These are phyloP conservation scores for Amphiura filiformis DNA, from an alignment of 35 echinoderm and acorn worm genomes.

Conservation along the genomic window DNA sequence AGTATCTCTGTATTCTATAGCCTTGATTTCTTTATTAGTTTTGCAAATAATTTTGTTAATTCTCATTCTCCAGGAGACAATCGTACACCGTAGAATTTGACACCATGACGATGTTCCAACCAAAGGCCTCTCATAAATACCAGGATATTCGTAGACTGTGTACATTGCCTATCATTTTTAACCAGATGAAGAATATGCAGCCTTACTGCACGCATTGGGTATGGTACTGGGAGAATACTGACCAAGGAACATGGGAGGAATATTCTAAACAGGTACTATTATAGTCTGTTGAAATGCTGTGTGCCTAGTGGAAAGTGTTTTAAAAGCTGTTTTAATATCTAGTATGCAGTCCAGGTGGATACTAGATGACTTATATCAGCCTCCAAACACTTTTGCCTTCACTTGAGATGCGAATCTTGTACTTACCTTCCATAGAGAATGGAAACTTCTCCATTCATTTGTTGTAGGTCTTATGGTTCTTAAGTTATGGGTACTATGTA, in stretches of 20 bases:
- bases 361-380: not conserved
- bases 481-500: too few relatives aligned
- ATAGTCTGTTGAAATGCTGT: not conserved
- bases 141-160: slow-evolving; percentile 23
- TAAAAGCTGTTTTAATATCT: not conserved
- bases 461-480: too few relatives aligned
- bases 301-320: not conserved
- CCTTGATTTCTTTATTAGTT: too few relatives aligned
- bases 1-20: too few relatives aligned
- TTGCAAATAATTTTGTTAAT: too few relatives aligned
- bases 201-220: slow-evolving; percentile 24
- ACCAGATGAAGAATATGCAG: not conserved
- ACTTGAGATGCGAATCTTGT: not conserved
- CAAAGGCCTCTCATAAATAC: not conserved
- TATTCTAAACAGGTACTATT: not conserved
- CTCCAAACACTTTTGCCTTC: not conserved
- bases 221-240: slow-evolving; percentile 28
- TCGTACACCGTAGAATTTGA: not conserved
- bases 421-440: too few relatives aligned
- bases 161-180: not conserved
- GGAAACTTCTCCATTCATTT: too few relatives aligned
- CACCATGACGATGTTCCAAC: not conserved
- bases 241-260: not conserved
- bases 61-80: not conserved
- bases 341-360: not conserved